Evolutionary conservation across 2,113 vertebrate genomes (phyloP).

Genomic region (Gnathonemus longibarbis): DNA sequence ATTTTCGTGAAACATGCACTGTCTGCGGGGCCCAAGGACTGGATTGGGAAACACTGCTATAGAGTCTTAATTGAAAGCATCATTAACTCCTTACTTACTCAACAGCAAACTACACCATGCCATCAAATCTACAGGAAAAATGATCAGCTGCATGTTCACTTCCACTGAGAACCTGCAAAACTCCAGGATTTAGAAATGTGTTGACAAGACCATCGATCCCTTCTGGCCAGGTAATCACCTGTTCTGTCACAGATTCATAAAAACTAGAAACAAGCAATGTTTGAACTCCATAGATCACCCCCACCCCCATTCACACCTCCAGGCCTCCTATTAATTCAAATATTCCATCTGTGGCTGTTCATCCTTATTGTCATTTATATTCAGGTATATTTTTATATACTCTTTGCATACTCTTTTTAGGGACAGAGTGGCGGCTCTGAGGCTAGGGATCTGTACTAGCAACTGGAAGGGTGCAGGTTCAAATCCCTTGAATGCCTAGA

Average conservation of each 20-base stretch:
- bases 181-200: background rate
- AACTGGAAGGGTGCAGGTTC: too few relatives aligned
- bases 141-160: background rate
- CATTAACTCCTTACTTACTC: background rate
- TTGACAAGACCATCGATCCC: background rate
- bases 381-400: background rate
- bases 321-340: background rate
- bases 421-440: too few relatives aligned
- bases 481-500: too few relatives aligned
- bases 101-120: background rate
- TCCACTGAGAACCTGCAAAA: background rate
- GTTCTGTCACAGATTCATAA: background rate
- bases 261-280: background rate
- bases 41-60: background rate
- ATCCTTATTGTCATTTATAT: background rate
- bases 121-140: background rate
- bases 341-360: background rate
- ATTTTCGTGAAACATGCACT: too few relatives aligned
- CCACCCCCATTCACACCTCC: background rate
- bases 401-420: background rate
- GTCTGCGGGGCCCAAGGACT: background rate
- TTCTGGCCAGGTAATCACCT: background rate
- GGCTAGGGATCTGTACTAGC: too few relatives aligned
- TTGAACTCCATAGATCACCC: background rate
- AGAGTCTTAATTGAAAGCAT: background rate